phyloP scores from a whole-genome alignment of 2,113 vertebrate species.

The Myxocyprinus asiaticus region DNA sequence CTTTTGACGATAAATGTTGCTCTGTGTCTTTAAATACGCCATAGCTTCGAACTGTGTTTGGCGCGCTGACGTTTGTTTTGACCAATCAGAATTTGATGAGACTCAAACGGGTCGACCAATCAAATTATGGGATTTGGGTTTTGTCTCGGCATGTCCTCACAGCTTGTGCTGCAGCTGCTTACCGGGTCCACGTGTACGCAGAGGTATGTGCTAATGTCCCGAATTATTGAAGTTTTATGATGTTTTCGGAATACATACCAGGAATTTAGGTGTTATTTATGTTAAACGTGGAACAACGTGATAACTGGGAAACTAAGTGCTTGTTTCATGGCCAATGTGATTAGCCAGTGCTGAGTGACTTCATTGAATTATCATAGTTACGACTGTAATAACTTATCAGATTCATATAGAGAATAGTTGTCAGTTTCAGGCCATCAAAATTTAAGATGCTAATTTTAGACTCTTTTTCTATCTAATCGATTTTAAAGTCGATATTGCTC shows the following conservation, averaged over 20 bases:
- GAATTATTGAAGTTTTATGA: background rate
- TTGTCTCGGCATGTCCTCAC: slow-evolving; percentile 9
- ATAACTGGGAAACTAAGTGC: too few species aligned
- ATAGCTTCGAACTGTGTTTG: background rate
- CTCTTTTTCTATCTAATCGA: background rate
- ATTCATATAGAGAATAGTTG: too few species aligned
- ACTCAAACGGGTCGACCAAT: background rate
- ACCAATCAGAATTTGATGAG: background rate
- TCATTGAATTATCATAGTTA: too few species aligned
- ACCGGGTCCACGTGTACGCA: slow-evolving; percentile 8
- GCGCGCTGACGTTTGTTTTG: background rate
- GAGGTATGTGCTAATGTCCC: background rate
- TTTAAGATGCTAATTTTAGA: too few species aligned
- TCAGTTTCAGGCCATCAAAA: too few species aligned
- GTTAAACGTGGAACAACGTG: too few species aligned
- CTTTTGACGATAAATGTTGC: too few species aligned
- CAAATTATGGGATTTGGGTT: background rate
- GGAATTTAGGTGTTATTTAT: too few species aligned
- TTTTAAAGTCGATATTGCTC: background rate
- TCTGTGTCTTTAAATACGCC: background rate
- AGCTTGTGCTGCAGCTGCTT: background rate
- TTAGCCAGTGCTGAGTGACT: background rate
- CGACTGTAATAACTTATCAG: too few species aligned
- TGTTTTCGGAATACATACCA: background rate
- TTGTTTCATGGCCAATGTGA: background rate